These are phyloP conservation scores for Dicerorhinus sumatrensis DNA, from an alignment of 2,113 vertebrate genomes.

Conservation along the genomic window DNA sequence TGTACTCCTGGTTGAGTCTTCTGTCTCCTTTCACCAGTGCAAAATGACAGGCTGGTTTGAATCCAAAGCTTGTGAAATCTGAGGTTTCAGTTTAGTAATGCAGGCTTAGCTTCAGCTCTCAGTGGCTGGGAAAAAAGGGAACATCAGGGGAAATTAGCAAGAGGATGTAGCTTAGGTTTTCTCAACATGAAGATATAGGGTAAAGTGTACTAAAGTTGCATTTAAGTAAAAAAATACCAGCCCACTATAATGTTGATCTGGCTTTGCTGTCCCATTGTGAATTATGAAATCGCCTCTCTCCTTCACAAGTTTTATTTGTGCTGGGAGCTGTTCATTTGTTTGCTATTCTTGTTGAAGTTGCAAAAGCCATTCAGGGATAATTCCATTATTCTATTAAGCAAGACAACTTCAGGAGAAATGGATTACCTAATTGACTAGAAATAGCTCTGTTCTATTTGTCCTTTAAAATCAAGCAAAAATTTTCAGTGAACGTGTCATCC, in stretches of 20 bases:
- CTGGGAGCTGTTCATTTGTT: neutral
- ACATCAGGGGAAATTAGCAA: neutral
- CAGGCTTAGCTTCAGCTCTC: neutral
- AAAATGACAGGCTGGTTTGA: neutral
- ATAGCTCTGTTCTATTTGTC: neutral
- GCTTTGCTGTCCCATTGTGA: accelerated
- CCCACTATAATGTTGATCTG: accelerated
- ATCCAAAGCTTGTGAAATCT: neutral
- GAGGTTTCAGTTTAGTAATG: neutral
- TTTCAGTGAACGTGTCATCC: neutral
- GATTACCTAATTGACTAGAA: neutral
- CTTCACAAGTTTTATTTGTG: no score
- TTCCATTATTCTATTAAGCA: neutral
- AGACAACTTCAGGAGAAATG: neutral
- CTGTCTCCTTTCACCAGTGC: neutral
- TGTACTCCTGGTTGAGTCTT: neutral
- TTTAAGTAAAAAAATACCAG: neutral
- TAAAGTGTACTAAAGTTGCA: neutral
- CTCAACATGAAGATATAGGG: neutral
- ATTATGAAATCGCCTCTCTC: accelerated
- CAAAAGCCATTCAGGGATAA: neutral
- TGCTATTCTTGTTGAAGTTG: neutral
- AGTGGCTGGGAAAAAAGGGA: neutral
- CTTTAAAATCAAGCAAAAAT: neutral
- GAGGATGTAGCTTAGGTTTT: neutral